Conservation (phyloP, 2,113 vertebrate genomes). For the Baryphthengus martii region DNA sequence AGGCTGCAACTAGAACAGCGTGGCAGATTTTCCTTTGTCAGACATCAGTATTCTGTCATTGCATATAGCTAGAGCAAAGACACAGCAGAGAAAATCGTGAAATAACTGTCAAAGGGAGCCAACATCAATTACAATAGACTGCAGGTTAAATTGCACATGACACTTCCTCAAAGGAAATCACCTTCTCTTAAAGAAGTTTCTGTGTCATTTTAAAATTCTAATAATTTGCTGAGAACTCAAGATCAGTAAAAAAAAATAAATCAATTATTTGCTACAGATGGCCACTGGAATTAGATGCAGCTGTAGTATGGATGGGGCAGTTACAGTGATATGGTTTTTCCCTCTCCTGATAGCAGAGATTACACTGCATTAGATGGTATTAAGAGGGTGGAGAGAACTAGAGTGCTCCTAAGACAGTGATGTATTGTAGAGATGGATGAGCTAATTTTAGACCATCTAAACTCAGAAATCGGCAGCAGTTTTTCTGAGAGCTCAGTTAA, state of each 20-base stretch:
- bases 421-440: background rate
- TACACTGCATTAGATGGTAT: background rate
- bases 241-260: background rate
- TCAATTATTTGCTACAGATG: background rate
- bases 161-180: background rate
- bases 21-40: background rate
- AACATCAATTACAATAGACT: background rate
- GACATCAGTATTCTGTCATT: background rate
- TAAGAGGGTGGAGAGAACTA: conserved; percentile 1
- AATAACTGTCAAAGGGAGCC: background rate
- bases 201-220: background rate
- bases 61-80: background rate
- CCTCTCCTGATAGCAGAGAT: background rate
- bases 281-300: background rate
- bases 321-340: background rate
- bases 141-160: background rate
- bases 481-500: conserved; percentile 50
- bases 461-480: conserved; percentile 26
- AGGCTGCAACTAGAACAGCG: background rate
- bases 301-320: background rate
- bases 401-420: conserved; percentile 8
- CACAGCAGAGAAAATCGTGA: background rate
- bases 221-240: background rate
- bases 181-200: background rate
- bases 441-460: conserved; percentile 48